These are phyloP conservation scores for Drosophila carrolli DNA, from an alignment of 1,140 invertebrate species.

Conservation along the genomic window DNA sequence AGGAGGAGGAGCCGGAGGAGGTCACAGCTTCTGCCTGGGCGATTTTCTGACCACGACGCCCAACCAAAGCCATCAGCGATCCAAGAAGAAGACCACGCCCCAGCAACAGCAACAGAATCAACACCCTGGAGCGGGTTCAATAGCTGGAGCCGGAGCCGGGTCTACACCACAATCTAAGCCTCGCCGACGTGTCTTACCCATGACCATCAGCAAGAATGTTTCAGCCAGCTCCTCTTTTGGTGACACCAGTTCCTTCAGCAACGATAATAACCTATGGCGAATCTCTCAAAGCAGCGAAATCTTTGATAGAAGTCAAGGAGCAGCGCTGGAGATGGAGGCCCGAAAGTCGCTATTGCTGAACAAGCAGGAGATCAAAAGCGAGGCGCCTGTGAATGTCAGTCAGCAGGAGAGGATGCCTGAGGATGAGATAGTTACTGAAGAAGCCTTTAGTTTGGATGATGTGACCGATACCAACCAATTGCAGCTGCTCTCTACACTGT, in stretches of 20 bases:
- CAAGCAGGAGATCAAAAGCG: slow-evolving; percentile 65
- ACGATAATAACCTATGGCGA: slow-evolving; percentile 76
- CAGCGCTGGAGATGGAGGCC: slow-evolving; percentile 62
- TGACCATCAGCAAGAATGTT: slow-evolving; percentile 68
- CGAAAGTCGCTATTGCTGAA: slow-evolving; percentile 61
- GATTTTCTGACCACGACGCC: slow-evolving; percentile 67
- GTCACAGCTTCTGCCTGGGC: slow-evolving; percentile 66
- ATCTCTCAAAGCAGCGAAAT: slow-evolving; percentile 67
- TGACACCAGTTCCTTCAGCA: slow-evolving; percentile 75
- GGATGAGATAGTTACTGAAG: background rate
- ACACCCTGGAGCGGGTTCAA: background rate
- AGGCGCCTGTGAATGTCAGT: slow-evolving; percentile 36
- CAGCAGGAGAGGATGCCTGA: slow-evolving; percentile 24
- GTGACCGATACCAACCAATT: slow-evolving; percentile 31
- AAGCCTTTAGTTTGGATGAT: slow-evolving; percentile 31
- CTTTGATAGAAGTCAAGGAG: slow-evolving; percentile 66
- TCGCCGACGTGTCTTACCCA: slow-evolving; percentile 74
- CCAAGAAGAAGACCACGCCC: slow-evolving; percentile 66
- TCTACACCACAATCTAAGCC: slow-evolving; percentile 51
- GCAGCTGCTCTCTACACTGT: slow-evolving; percentile 59
- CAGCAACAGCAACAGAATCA: slow-evolving; percentile 27
- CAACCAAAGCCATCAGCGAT: slow-evolving; percentile 50
- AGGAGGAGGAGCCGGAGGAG: slow-evolving; percentile 22
- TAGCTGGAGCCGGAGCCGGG: slow-evolving; percentile 2
- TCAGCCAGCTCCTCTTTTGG: slow-evolving; percentile 60